Conservation (phyloP, 2,113 vertebrate species). For the Scytalopus superciliaris region DNA sequence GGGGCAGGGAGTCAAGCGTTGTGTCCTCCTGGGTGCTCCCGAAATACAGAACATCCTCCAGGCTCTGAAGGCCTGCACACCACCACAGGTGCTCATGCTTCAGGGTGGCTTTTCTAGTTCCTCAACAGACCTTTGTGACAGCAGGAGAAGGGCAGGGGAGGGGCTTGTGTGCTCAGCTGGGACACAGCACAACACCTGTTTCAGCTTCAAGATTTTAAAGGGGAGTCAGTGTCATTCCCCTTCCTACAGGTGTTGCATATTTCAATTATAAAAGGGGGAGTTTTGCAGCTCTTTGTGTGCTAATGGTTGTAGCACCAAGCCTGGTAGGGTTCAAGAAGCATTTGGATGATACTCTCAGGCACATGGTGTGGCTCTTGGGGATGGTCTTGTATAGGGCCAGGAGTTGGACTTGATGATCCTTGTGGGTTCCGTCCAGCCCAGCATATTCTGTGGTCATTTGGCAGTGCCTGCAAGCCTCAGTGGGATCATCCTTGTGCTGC, state of each 20-base stretch:
- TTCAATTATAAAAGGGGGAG: background rate
- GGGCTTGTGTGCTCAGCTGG: background rate
- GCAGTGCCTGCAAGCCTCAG: background rate
- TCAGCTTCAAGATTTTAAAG: background rate
- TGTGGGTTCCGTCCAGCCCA: background rate
- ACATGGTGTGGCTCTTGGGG: background rate
- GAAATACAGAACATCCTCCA: accelerated
- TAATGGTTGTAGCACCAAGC: background rate
- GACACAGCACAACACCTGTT: accelerated
- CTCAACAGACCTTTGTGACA: background rate
- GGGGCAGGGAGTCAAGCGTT: accelerated
- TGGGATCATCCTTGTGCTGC: accelerated
- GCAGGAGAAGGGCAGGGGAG: background rate
- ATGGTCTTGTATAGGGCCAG: background rate
- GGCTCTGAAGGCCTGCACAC: background rate
- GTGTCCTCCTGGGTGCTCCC: background rate
- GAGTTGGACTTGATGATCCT: background rate
- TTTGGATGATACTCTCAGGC: background rate
- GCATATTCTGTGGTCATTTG: background rate
- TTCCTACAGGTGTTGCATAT: background rate
- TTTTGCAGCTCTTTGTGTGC: background rate
- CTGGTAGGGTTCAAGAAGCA: background rate
- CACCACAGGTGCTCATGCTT: accelerated
- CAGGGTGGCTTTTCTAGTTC: background rate
- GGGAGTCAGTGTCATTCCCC: background rate